phyloP scores from a whole-genome alignment of 2,888 invertebrate species.

The Ectemnius lituratus region DNA sequence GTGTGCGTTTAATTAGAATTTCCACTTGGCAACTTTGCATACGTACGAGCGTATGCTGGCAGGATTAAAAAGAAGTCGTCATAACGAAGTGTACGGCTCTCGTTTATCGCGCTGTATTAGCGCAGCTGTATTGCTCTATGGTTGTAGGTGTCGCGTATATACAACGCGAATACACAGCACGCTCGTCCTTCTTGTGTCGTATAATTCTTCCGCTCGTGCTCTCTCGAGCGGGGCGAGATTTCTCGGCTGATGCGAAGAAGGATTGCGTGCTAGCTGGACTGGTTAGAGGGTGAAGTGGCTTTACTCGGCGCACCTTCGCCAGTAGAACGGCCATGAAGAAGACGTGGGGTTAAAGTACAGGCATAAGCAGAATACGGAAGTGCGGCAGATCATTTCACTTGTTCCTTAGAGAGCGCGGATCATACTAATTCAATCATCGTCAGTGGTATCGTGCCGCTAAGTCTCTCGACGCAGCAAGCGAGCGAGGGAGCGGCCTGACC shows the following conservation, averaged over 20 bases:
- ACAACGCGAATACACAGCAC: conserved; percentile 5
- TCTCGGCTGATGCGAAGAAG: conserved; percentile 45
- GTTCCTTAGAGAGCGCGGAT: conserved; percentile 50
- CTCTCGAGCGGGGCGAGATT: conserved; percentile 28
- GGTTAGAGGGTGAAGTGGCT: conserved; percentile 51
- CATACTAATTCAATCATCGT: conserved; percentile 64
- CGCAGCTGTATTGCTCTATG: conserved; percentile 41
- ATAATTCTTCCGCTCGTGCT: conserved; percentile 44
- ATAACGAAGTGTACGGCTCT: conserved; percentile 26
- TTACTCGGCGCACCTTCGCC: conserved; percentile 31
- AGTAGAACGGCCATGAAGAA: conserved; percentile 31
- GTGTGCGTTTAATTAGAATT: conserved; percentile 32
- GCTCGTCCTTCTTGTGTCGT: conserved; percentile 14
- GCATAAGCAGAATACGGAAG: conserved; percentile 49
- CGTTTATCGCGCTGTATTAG: not conserved
- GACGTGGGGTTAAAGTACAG: conserved; percentile 46
- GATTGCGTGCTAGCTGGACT: conserved; percentile 55
- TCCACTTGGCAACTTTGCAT: conserved; percentile 11
- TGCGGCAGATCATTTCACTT: conserved; percentile 41
- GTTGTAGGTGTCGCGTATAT: conserved; percentile 42
- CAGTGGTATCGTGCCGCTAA: conserved; percentile 42
- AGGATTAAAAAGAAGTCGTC: conserved; percentile 43
- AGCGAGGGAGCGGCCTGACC: conserved; percentile 3
- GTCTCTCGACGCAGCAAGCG: conserved; percentile 16
- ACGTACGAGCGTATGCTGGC: too few relatives aligned